phyloP scores from a whole-genome alignment of 2,888 invertebrate genomes.

The Elysia crispata region DNA sequence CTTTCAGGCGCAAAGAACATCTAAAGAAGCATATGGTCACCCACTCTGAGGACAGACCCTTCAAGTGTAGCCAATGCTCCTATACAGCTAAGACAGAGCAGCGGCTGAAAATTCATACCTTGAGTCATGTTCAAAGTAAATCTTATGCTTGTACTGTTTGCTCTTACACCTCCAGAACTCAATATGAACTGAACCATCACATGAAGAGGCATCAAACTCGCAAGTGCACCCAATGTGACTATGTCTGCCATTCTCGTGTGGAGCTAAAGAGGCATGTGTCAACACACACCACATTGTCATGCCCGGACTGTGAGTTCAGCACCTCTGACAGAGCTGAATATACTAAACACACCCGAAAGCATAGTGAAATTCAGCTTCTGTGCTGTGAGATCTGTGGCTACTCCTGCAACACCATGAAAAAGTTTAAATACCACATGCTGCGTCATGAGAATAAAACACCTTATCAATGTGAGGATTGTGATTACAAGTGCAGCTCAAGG shows the following conservation, averaged over 20 bases:
- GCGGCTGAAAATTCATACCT: slow-evolving; percentile 37
- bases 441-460: slow-evolving; percentile 47
- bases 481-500: slow-evolving; percentile 46
- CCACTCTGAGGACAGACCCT: slow-evolving; percentile 46
- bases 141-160: slow-evolving; percentile 40
- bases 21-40: slow-evolving; percentile 49
- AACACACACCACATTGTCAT: slow-evolving; percentile 38
- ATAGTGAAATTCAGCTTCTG: slow-evolving; percentile 27
- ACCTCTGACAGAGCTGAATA: slow-evolving; percentile 43
- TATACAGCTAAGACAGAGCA: slow-evolving; percentile 46
- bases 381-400: slow-evolving; percentile 52
- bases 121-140: slow-evolving; percentile 41
- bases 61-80: slow-evolving; percentile 34
- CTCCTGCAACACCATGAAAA: slow-evolving; percentile 43
- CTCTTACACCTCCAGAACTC: slow-evolving; percentile 43
- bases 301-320: slow-evolving; percentile 43
- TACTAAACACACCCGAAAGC: slow-evolving; percentile 40
- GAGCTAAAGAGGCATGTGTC: slow-evolving; percentile 44
- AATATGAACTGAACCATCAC: slow-evolving; percentile 44
- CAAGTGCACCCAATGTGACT: slow-evolving; percentile 38
- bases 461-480: slow-evolving; percentile 41
- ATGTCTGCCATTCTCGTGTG: slow-evolving; percentile 32
- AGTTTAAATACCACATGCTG: slow-evolving; percentile 43
- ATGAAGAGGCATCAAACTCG: slow-evolving; percentile 43
- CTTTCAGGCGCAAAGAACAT: slow-evolving; percentile 45